A percentile compares a stretch with the other conserved stretches of the same genome.
Conservation (phyloP, 2,888 invertebrate species). For the Ornithoptera priamus region DNA sequence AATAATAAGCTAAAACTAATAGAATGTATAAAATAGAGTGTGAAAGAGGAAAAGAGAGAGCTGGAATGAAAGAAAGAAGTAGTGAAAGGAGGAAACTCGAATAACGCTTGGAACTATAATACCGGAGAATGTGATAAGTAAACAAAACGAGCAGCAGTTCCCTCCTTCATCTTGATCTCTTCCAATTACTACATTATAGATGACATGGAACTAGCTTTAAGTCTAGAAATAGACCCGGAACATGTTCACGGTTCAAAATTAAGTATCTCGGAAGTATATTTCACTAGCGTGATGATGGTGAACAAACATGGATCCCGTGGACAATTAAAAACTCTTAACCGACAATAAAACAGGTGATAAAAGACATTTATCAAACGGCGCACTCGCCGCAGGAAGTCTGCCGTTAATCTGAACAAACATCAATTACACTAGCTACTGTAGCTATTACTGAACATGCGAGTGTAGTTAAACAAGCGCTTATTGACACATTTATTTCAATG, state of each 20-base stretch:
- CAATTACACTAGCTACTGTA: slow-evolving; percentile 7
- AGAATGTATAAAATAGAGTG: no score
- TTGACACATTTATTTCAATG: slow-evolving; percentile 25
- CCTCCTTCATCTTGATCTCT: neutral
- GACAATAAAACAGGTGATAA: neutral
- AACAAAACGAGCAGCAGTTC: no score
- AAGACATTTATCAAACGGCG: neutral
- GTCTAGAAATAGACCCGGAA: neutral
- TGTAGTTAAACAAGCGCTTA: slow-evolving; percentile 12
- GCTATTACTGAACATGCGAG: neutral
- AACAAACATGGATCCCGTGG: neutral
- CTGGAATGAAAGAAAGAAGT: no score
- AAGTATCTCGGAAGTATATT: neutral
- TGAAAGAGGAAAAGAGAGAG: no score
- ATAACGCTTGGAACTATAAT: no score
- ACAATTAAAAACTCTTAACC: neutral
- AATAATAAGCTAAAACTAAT: no score
- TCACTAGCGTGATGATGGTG: neutral
- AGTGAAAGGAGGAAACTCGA: no score
- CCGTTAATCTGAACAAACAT: neutral
- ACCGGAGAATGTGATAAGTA: no score
- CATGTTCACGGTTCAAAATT: neutral
- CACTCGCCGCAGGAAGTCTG: neutral
- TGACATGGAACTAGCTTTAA: neutral
- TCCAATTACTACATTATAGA: neutral